Evolutionary conservation across 2,888 invertebrate genomes (phyloP), one percentile per base, ranked within the genome.

Genomic region (Diaprepes abbreviatus): DNA sequence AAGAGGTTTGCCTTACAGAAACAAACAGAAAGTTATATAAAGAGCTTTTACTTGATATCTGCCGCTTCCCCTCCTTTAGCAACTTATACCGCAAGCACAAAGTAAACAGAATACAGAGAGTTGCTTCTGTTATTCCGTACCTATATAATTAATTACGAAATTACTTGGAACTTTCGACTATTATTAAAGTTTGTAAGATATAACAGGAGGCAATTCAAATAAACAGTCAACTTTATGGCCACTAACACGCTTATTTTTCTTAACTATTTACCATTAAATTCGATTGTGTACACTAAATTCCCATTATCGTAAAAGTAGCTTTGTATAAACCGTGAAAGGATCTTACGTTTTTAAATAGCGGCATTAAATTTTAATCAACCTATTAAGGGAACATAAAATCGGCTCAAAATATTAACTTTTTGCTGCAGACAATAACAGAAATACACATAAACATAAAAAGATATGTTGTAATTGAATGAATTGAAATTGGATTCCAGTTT

Each of bases 1-100:
- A 80, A 81, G 82, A 82, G 82, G 81, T 82, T 82, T 81, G 79
- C 81, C 80, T 80, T 81, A 83, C 82, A 82, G 82, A 83, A 83
- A 83, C 83, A 83, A 83, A 82, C 81, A 82, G 77, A 76, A 79
- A 80, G 80, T 81, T 81, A 66, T 82, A 81, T 82, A 81, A 81
- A 83, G 71, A 66, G 71, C 66, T 43, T 59, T 71, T 48, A 63
- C 58, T 70, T 60, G 70, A 70, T 70, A 63, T 66, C 62, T 33
- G 38, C 66, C 57, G 66, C 66, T 62, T 40, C 66, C 70, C 62
- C 66, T 74, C 52, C 54, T 58, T 59, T 43, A 28, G 58, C 9
- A 62, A 64, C 66, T 57, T 63, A 45, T 38, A 76, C 79, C 79
- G 73, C 80, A 79, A 79, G 79, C 77, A 75, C 78, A 79, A 79